Conservation (phyloP, 2,113 vertebrate species). For the Synchiropus splendidus region DNA sequence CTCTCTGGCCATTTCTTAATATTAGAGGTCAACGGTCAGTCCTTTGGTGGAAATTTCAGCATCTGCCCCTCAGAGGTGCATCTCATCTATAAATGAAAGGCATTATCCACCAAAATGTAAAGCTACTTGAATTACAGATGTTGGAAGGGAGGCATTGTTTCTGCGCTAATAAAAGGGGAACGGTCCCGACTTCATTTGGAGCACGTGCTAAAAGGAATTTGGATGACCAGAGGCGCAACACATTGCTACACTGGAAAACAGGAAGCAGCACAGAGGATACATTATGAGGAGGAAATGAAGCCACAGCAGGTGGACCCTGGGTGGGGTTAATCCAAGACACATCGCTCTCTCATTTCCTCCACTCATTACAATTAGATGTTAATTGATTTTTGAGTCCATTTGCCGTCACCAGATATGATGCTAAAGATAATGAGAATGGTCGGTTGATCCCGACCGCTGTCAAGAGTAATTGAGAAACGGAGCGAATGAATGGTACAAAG, state of each 20-base stretch:
- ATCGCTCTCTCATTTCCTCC: conserved; percentile 1
- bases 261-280: not conserved
- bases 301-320: conserved; percentile 3
- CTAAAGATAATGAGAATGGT: too few relatives aligned
- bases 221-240: conserved; percentile 8
- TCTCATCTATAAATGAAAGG: conserved; percentile 5
- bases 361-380: not conserved
- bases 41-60: conserved; percentile 16
- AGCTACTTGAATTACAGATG: not conserved
- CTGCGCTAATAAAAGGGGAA: too few relatives aligned
- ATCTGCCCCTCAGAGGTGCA: not conserved
- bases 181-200: too few relatives aligned
- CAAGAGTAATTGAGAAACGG: too few relatives aligned
- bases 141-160: not conserved
- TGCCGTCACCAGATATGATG: too few relatives aligned
- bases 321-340: not conserved
- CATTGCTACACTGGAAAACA: conserved; percentile 5
- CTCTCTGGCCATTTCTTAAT: conserved; percentile 24
- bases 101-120: conserved; percentile 5
- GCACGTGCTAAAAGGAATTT: not conserved
- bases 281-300: conserved; percentile 4
- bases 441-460: too few relatives aligned
- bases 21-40: conserved; percentile 30
- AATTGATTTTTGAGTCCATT: conserved; percentile 1
- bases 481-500: too few relatives aligned